Conservation (phyloP, 2,888 invertebrate genomes). For the Heliconius ethilla region DNA sequence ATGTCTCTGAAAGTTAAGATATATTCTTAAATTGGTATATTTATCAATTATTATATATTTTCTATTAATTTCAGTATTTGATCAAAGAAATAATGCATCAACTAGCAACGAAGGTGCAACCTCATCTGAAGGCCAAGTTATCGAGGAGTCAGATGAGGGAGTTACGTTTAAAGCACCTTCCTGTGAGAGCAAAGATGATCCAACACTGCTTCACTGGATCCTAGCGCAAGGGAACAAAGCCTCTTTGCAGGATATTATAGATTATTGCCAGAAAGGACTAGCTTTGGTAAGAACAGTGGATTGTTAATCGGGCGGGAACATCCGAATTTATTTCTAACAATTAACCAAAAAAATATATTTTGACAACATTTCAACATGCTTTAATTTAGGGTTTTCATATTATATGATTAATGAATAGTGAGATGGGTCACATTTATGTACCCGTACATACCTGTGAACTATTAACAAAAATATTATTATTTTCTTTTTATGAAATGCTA, state of each 20-base stretch:
- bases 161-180: conserved; percentile 65
- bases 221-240: conserved; percentile 90
- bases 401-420: too few relatives aligned
- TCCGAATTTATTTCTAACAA: too few relatives aligned
- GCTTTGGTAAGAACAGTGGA: conserved; percentile 80
- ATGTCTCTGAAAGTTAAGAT: neutral
- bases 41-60: neutral
- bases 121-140: conserved; percentile 57
- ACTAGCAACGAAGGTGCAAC: conserved; percentile 62
- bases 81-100: conserved; percentile 62
- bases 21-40: neutral
- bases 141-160: conserved; percentile 67
- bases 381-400: too few relatives aligned
- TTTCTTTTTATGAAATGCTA: too few relatives aligned
- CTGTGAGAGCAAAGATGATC: conserved; percentile 70
- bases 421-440: too few relatives aligned
- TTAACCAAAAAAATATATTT: too few relatives aligned
- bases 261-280: conserved; percentile 89
- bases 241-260: conserved; percentile 88
- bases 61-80: conserved; percentile 59
- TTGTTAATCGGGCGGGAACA: too few relatives aligned
- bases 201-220: conserved; percentile 92
- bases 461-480: too few relatives aligned
- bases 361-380: too few relatives aligned
- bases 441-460: too few relatives aligned